Conservation (phyloP, 2,797 vertebrate genomes). For the Botia almorhae region DNA sequence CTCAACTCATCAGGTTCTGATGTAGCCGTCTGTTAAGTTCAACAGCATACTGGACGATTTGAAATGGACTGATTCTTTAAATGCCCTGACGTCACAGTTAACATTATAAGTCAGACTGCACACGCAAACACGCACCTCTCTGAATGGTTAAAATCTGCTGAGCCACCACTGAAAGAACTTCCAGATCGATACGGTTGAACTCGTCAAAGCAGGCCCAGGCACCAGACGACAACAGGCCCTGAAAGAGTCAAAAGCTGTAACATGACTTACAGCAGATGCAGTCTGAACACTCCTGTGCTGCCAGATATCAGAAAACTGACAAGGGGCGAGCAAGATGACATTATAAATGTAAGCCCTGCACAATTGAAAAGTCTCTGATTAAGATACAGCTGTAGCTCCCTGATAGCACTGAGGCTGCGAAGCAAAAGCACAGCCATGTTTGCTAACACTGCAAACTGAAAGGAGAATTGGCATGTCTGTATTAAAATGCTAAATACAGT, state of each 20-base stretch:
- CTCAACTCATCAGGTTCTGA: not conserved
- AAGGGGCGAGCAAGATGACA: conserved; percentile 30
- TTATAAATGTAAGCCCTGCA: conserved; percentile 16
- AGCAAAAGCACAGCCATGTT: conserved; percentile 10
- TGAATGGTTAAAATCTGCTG: conserved; percentile 96
- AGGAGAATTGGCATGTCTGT: not conserved
- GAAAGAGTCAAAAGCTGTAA: conserved; percentile 42
- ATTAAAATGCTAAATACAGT: conserved; percentile 4
- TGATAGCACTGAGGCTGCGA: conserved; percentile 26
- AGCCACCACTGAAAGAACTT: conserved; percentile 93
- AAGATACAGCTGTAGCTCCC: conserved; percentile 37
- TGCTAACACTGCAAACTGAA: conserved; percentile 32
- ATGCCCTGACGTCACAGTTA: not conserved
- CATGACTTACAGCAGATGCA: conserved; percentile 11
- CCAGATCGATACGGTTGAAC: conserved; percentile 93
- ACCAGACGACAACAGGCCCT: conserved; percentile 90
- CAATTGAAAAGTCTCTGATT: conserved; percentile 29
- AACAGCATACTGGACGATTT: not conserved
- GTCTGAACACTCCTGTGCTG: conserved; percentile 27
- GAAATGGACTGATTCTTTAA: conserved; percentile 8
- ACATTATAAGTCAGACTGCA: not conserved
- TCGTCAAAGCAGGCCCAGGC: conserved; percentile 97
- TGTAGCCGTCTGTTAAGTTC: not conserved
- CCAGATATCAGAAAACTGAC: conserved; percentile 30
- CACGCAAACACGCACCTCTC: conserved; percentile 79